Evolutionary conservation across 2,113 vertebrate genomes (phyloP), one percentile per base, ranked within the genome.

Genomic region (Plectropomus leopardus): DNA sequence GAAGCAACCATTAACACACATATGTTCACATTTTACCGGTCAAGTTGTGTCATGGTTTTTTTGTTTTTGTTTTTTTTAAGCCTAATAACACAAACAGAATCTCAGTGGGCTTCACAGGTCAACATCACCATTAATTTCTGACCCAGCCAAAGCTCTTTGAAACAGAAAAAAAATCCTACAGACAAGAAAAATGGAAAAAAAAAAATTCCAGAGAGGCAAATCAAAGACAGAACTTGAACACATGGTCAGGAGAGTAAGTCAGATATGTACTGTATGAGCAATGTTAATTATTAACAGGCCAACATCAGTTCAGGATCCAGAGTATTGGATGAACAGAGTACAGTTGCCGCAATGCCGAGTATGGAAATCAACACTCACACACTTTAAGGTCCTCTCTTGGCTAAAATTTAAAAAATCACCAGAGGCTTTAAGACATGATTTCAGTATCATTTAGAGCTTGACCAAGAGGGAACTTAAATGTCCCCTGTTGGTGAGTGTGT

Each of bases 21-120:
- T 54, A 26, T 48, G 58, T 72, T 83, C 3, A 72, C 5, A 19
- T 53, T 23, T 66, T 17, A 72, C 67, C 4, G 4, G 17, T 51
- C 7, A 44, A 24, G 32, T n/a, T 7, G 34, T 36, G 24, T 54
- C 19, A 55, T 32, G 50, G 17, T 26, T 26, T 68, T 14, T n/a
- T n/a, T n/a, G n/a, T n/a, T n/a, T n/a, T n/a, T n/a, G 17, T 26
- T 26, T 68, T 14, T 40, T 19, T 64, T 9, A 68, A 24, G 36
- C 24, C 8, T 17, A 40, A 42, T 53, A 28, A 63, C 30, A 63
- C n/a, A 67, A 15, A 58, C 1, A 32, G 55, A n/a, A n/a, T 55
- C 36, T 40, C 63, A 24, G 0, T 13, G 28, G 47, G 9, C 28
- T 21, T 26, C 8, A 45, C 17, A 34, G 19, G 19, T 4, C 5